Percentiles rank a stretch among this genome's conserved stretches.
phyloP scores from a whole-genome alignment of 2,888 invertebrate genomes.

The Lycophotia porphyrea region DNA sequence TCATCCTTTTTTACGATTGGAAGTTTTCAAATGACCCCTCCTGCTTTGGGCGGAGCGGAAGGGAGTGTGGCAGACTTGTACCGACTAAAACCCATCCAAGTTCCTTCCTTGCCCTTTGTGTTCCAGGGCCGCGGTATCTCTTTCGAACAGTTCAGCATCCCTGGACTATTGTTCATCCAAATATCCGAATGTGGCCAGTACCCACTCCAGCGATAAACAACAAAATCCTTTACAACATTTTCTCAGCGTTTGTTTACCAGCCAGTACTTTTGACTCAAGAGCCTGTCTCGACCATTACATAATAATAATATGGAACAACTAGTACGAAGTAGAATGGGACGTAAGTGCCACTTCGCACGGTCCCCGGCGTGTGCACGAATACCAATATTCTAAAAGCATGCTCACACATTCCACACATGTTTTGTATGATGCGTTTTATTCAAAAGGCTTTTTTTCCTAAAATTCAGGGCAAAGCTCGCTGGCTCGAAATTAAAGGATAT shows the following conservation, averaged over 20 bases:
- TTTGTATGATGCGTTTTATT: slow-evolving; percentile 65
- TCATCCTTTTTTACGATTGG: no score
- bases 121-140: no score
- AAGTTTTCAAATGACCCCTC: no score
- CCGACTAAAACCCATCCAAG: no score
- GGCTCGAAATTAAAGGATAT: slow-evolving; percentile 51
- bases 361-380: slow-evolving; percentile 70
- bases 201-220: not conserved
- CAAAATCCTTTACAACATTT: not conserved
- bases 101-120: no score
- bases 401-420: slow-evolving; percentile 69
- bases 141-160: no score
- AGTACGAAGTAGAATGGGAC: slow-evolving; percentile 56
- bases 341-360: slow-evolving; percentile 70
- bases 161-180: no score
- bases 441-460: slow-evolving; percentile 56
- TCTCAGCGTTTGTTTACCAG: slow-evolving; percentile 32
- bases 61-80: no score
- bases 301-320: slow-evolving; percentile 68
- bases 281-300: slow-evolving; percentile 48
- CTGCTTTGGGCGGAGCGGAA: no score
- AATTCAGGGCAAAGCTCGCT: slow-evolving; percentile 51
- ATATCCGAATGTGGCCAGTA: not conserved
- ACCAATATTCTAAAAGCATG: slow-evolving; percentile 78
- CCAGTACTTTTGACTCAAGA: slow-evolving; percentile 27